phyloP scores from a whole-genome alignment of 2,797 vertebrate species.

The Adrianichthys oophorus region DNA sequence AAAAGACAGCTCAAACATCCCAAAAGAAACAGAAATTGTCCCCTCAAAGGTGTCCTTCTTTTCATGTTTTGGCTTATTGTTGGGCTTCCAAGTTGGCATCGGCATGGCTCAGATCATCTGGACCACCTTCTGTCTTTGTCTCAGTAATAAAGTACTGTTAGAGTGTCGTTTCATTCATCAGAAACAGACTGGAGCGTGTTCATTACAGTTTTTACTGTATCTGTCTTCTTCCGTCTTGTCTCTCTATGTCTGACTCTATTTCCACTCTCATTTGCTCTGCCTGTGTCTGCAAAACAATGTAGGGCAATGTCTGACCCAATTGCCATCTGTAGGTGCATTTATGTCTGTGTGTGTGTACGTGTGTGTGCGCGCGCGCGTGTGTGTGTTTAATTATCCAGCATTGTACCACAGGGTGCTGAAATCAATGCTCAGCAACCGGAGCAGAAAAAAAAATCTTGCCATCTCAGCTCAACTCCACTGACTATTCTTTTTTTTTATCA shows the following conservation, averaged over 20 bases:
- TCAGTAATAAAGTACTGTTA: slow-evolving; percentile 69
- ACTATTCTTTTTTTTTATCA: slow-evolving; percentile 38
- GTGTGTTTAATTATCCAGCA: slow-evolving; percentile 65
- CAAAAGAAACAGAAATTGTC: no score
- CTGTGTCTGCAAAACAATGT: slow-evolving; percentile 69
- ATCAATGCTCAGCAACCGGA: slow-evolving; percentile 60
- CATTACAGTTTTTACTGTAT: slow-evolving; percentile 62
- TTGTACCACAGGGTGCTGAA: slow-evolving; percentile 57
- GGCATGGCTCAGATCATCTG: slow-evolving; percentile 35
- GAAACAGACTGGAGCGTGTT: slow-evolving; percentile 49
- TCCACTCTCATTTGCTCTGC: slow-evolving; percentile 54
- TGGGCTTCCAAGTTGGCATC: slow-evolving; percentile 35
- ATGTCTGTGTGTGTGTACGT: neutral
- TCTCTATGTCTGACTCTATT: slow-evolving; percentile 35
- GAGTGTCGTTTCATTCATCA: slow-evolving; percentile 58
- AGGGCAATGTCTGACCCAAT: slow-evolving; percentile 76
- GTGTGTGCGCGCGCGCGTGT: slow-evolving; percentile 9
- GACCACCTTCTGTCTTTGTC: slow-evolving; percentile 45
- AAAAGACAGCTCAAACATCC: no score
- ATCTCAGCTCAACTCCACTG: slow-evolving; percentile 51
- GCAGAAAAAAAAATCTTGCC: slow-evolving; percentile 43
- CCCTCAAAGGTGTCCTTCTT: no score
- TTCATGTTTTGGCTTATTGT: slow-evolving; percentile 18
- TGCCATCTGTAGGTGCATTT: slow-evolving; percentile 53
- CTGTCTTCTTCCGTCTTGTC: slow-evolving; percentile 47